These are phyloP conservation scores for Anadara kagoshimensis DNA, from an alignment of 1,140 invertebrate species.

Conservation along the genomic window DNA sequence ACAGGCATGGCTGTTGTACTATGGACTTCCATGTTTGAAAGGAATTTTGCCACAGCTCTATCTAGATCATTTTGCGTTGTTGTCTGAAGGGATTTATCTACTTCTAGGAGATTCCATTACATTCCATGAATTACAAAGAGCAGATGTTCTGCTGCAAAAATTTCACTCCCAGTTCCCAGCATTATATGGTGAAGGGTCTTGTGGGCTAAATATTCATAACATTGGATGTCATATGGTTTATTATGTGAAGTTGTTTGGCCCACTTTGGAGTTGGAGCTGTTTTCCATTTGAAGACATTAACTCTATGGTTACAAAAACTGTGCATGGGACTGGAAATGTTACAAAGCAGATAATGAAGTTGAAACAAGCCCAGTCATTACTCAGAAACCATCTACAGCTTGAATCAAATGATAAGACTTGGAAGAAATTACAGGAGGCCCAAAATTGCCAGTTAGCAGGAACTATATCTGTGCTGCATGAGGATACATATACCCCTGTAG, in stretches of 20 bases:
- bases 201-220: constrained; percentile 12
- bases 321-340: constrained; percentile 25
- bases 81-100: constrained; percentile 20
- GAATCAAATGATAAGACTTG: too few species aligned
- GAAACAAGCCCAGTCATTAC: too few species aligned
- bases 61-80: constrained; percentile 17
- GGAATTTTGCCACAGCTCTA: constrained; percentile 16
- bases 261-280: constrained; percentile 35
- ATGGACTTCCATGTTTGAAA: constrained; percentile 26
- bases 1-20: constrained; percentile 32
- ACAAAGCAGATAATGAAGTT: constrained; percentile 10
- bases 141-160: constrained; percentile 13
- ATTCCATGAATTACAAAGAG: constrained; percentile 13
- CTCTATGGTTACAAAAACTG: constrained; percentile 1
- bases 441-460: too few species aligned
- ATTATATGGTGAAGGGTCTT: constrained; percentile 26
- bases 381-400: too few species aligned
- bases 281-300: constrained; percentile 25
- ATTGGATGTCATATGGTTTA: constrained; percentile 22
- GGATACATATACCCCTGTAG: constrained; percentile 3
- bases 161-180: constrained; percentile 17
- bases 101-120: constrained; percentile 27
- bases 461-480: too few species aligned
- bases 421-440: too few species aligned
- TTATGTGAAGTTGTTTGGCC: constrained; percentile 38